Conservation (phyloP, 2,888 invertebrate genomes). For the Philereme vetulata region DNA sequence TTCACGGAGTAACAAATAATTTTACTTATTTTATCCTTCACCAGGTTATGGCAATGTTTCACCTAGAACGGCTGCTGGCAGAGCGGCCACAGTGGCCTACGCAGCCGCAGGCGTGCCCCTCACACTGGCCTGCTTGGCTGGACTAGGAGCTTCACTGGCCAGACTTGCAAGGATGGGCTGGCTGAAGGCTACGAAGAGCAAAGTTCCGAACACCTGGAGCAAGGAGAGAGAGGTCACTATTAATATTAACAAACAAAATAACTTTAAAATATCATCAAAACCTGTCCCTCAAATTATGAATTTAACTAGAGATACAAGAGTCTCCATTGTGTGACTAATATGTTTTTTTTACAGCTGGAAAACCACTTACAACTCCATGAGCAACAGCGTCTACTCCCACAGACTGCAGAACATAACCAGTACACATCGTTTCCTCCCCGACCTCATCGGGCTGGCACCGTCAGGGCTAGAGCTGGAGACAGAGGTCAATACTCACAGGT, state of each 20-base stretch:
- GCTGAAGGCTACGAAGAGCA: slow-evolving; percentile 69
- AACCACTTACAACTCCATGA: slow-evolving; percentile 80
- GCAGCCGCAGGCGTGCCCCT: slow-evolving; percentile 94
- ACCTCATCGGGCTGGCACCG: slow-evolving; percentile 63
- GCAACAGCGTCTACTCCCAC: slow-evolving; percentile 74
- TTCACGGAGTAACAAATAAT: background rate
- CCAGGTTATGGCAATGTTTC: slow-evolving; percentile 94
- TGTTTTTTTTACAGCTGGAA: slow-evolving; percentile 57
- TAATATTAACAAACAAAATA: no score
- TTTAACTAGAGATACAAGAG: no score
- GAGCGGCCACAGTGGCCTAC: slow-evolving; percentile 93
- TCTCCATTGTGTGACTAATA: no score
- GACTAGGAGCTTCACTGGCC: slow-evolving; percentile 92
- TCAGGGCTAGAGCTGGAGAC: slow-evolving; percentile 72
- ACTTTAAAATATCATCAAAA: no score
- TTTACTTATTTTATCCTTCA: slow-evolving; percentile 1
- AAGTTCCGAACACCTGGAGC: slow-evolving; percentile 71
- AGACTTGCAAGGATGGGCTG: slow-evolving; percentile 88
- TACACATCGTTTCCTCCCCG: slow-evolving; percentile 78
- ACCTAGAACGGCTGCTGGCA: slow-evolving; percentile 91
- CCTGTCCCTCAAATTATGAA: no score
- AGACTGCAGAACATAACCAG: slow-evolving; percentile 73
- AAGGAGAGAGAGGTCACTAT: slow-evolving; percentile 68
- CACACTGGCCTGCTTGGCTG: slow-evolving; percentile 93
- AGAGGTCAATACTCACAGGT: slow-evolving; percentile 80